Percentiles rank a stretch among this genome's conserved stretches.
phyloP scores from a whole-genome alignment of 2,888 invertebrate genomes.

The Apodemia duryi region DNA sequence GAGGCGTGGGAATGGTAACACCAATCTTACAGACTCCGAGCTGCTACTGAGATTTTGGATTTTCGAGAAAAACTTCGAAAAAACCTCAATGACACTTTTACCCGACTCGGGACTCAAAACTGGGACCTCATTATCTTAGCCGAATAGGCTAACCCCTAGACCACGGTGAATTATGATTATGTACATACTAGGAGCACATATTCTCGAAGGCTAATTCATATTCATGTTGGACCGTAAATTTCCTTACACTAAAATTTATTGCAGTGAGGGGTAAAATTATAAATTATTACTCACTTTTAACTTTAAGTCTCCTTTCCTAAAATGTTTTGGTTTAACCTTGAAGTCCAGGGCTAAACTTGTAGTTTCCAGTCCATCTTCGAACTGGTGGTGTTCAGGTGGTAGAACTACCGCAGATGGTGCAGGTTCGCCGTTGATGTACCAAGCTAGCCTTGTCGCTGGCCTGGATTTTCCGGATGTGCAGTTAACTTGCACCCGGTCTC shows the following conservation, averaged over 20 bases:
- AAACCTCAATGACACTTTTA: too few relatives aligned
- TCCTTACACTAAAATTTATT: constrained; percentile 9
- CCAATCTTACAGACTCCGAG: too few relatives aligned
- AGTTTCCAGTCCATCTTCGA: constrained; percentile 85
- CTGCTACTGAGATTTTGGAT: too few relatives aligned
- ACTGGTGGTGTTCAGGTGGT: constrained; percentile 68
- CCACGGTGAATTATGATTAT: background rate
- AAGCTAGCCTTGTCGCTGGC: constrained; percentile 89
- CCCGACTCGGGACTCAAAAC: too few relatives aligned
- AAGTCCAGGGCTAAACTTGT: constrained; percentile 89
- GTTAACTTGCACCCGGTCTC: constrained; percentile 89
- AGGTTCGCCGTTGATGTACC: constrained; percentile 93
- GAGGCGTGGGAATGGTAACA: too few relatives aligned
- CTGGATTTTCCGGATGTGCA: constrained; percentile 91
- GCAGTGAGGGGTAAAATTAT: background rate
- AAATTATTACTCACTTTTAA: constrained; percentile 80
- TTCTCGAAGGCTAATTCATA: constrained; percentile 5
- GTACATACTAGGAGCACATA: background rate
- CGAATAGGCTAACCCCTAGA: too few relatives aligned
- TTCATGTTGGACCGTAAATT: background rate
- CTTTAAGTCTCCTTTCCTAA: constrained; percentile 91
- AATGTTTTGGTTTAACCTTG: constrained; percentile 88
- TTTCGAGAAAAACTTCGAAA: too few relatives aligned
- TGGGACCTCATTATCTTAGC: too few relatives aligned
- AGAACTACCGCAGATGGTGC: constrained; percentile 75